Percentiles rank a stretch among this genome's conserved stretches.
phyloP scores from a whole-genome alignment of 1,140 invertebrate genomes.

The Augochlora pura region DNA sequence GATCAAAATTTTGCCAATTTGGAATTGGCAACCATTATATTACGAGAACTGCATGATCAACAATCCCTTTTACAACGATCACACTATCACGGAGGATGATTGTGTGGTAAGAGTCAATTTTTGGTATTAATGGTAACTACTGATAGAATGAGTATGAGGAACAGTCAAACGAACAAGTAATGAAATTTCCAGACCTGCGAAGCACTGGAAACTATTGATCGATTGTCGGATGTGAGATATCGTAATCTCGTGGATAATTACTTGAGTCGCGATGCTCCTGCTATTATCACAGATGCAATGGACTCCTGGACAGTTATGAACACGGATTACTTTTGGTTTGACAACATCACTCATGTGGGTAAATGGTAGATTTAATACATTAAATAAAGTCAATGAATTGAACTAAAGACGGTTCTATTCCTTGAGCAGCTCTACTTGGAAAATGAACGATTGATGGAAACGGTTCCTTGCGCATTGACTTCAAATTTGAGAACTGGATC shows the following conservation, averaged over 20 bases:
- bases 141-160: too few species aligned
- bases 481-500: constrained; percentile 85
- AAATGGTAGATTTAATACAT: background rate
- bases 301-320: constrained; percentile 85
- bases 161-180: background rate
- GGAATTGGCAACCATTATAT: constrained; percentile 91
- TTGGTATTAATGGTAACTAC: background rate
- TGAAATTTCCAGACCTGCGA: constrained; percentile 82
- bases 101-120: constrained; percentile 79
- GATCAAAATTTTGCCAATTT: constrained; percentile 86
- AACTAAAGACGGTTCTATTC: background rate
- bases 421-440: constrained; percentile 79
- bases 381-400: too few species aligned
- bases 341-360: constrained; percentile 84
- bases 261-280: constrained; percentile 85
- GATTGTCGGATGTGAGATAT: constrained; percentile 84
- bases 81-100: constrained; percentile 80
- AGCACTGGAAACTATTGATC: constrained; percentile 82
- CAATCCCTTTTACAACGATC: constrained; percentile 83
- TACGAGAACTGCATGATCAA: constrained; percentile 87
- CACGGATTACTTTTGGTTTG: constrained; percentile 85
- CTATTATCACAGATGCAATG: constrained; percentile 87
- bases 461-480: constrained; percentile 85
- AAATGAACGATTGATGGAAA: constrained; percentile 83
- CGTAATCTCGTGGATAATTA: constrained; percentile 85